Evolutionary conservation across 2,888 invertebrate species (phyloP).

Genomic region (Cephus pygmeus): DNA sequence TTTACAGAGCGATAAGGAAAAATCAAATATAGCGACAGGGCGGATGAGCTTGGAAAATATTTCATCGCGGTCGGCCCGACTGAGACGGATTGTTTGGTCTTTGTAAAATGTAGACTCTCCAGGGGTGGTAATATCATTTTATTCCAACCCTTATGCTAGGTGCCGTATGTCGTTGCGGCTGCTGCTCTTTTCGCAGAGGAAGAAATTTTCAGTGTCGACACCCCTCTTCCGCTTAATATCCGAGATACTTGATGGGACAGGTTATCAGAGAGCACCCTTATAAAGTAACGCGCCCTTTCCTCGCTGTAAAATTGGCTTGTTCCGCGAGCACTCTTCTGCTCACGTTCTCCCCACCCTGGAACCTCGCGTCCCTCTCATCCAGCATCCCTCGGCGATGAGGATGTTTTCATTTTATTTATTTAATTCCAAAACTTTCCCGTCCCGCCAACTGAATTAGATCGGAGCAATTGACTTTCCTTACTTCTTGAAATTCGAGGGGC

Average conservation of each 20-base stretch:
- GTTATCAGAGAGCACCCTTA: constrained; percentile 6
- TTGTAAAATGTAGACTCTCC: too few relatives aligned
- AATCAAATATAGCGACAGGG: not conserved
- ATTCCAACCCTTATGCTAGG: too few relatives aligned
- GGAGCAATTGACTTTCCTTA: too few relatives aligned
- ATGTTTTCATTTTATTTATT: constrained; percentile 3
- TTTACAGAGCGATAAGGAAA: not conserved
- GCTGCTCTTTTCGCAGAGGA: too few relatives aligned
- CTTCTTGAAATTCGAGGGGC: too few relatives aligned
- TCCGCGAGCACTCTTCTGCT: constrained; percentile 1
- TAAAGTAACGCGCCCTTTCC: not conserved
- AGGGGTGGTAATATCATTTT: too few relatives aligned
- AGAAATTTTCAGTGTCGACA: not conserved
- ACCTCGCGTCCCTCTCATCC: not conserved
- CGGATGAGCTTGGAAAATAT: too few relatives aligned
- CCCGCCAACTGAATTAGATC: not conserved
- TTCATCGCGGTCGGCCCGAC: too few relatives aligned
- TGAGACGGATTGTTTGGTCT: too few relatives aligned
- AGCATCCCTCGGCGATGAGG: not conserved
- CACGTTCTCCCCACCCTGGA: not conserved
- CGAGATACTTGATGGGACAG: constrained; percentile 9
- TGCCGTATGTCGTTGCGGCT: too few relatives aligned
- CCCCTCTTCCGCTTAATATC: constrained; percentile 12
- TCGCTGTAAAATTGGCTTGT: constrained; percentile 11
- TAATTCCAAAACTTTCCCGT: not conserved